Base-by-base conservation (phyloP, 2,113 vertebrate species). In the Scopus umbretta region DNA sequence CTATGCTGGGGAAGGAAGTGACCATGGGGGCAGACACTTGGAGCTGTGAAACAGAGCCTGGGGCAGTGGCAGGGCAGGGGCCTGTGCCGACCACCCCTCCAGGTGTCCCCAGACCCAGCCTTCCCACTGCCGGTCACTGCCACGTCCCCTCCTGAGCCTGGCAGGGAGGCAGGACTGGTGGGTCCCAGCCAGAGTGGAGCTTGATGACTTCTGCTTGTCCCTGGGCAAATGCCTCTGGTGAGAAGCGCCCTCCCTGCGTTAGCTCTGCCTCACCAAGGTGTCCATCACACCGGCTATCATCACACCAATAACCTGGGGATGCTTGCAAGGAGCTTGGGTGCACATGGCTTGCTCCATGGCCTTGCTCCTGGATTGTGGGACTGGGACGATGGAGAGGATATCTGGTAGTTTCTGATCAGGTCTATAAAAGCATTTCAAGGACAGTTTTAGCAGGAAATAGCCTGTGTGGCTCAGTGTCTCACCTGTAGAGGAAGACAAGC, bases 221-320 rank as follows among this genome's bases (percentile, higher is more conserved):
- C 12, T 15, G 34, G 36, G 38, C 36, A 67, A 87, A 50, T 53
- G 13, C 8, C 36, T 62, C 9, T 2, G 8, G 14, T 20, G 61
- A 66, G 53, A 32, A 65, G 45, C 5, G 6, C 43, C 49, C 10
- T 53, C 58, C 10, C 13, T 8, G 6, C 0, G 0, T 18, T 36
- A 62, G 58, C 62, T 67, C 34, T 88, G 47, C 26, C 45, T 67
- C 0, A 0, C 61, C 27, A 30, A 26, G 36, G 23, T 6, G 1
- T 23, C 30, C 47, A 9, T n/a, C 71, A 9, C 0, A 0, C 13
- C 9, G 16, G 45, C 40, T 50, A 0, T 10, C 7, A 7, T 13
- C 90, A 56, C 63, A 14, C 34, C 14, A 34, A 7, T 2, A 38
- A 45, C 49, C 32, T n/a, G 49, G 49, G 38, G 43, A 9, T 21